These are phyloP conservation scores for Euzetes globulus DNA, from an alignment of 2,888 invertebrate species.

Conservation along the genomic window DNA sequence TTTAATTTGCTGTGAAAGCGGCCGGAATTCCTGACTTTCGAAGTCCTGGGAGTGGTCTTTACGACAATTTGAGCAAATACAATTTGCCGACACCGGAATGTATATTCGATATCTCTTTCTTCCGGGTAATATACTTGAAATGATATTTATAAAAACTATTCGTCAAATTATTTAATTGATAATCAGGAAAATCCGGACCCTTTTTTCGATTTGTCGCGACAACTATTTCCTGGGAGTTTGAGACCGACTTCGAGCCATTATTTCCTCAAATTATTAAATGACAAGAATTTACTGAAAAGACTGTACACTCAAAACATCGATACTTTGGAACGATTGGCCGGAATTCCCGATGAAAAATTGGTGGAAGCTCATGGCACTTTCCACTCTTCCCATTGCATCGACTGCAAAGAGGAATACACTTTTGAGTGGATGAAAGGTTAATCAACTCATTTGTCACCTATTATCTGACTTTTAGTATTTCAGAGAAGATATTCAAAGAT, in stretches of 20 bases:
- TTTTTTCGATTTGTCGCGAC: slow-evolving; percentile 82
- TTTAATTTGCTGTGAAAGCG: too few relatives aligned
- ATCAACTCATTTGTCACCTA: neutral
- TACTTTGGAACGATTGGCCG: slow-evolving; percentile 77
- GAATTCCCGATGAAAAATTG: slow-evolving; percentile 70
- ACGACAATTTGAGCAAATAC: slow-evolving; percentile 82
- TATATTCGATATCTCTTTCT: slow-evolving; percentile 83
- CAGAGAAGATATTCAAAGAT: slow-evolving; percentile 61
- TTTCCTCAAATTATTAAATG: slow-evolving; percentile 73
- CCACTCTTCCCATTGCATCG: slow-evolving; percentile 73
- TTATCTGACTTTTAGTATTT: slow-evolving; percentile 42
- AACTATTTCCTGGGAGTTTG: slow-evolving; percentile 75
- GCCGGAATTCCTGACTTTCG: slow-evolving; percentile 96
- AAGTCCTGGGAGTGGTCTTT: slow-evolving; percentile 78
- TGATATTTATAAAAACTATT: neutral
- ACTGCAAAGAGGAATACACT: slow-evolving; percentile 63
- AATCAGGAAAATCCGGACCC: slow-evolving; percentile 78
- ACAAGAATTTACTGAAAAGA: slow-evolving; percentile 60
- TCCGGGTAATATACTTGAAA: slow-evolving; percentile 48
- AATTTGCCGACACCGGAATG: slow-evolving; percentile 83
- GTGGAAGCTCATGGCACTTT: slow-evolving; percentile 95
- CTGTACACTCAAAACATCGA: slow-evolving; percentile 79
- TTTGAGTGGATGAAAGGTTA: slow-evolving; percentile 79
- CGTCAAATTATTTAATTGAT: slow-evolving; percentile 35
- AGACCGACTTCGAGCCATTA: slow-evolving; percentile 80